A percentile compares a stretch with the other conserved stretches of the same genome.
These are phyloP conservation scores for Grammomys surdaster DNA, from an alignment of 2,113 vertebrate genomes.

Conservation along the genomic window DNA sequence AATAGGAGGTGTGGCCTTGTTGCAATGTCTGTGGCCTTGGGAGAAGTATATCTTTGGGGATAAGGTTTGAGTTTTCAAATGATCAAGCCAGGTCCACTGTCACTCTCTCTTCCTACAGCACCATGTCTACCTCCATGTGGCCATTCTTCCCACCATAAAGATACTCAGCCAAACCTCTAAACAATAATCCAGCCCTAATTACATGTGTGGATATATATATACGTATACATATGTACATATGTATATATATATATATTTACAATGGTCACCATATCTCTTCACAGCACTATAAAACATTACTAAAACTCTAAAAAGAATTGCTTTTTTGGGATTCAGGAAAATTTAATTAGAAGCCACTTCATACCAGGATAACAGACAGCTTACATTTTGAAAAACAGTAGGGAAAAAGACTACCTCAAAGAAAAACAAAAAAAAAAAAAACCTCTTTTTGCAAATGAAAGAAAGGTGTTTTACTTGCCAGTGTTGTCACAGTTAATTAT, in stretches of 20 bases:
- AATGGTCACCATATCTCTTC: neutral
- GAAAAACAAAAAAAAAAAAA: neutral
- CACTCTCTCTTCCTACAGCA: neutral
- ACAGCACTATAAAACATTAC: neutral
- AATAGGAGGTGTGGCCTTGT: neutral
- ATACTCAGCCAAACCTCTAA: neutral
- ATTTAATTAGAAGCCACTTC: slow-evolving; percentile 42
- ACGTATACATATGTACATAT: too few species aligned
- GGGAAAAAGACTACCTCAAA: neutral
- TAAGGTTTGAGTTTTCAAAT: neutral
- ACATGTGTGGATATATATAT: neutral
- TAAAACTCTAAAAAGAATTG: neutral
- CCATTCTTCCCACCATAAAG: neutral
- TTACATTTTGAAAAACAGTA: neutral
- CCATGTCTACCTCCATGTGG: neutral
- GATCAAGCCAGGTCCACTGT: neutral
- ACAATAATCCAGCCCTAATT: neutral
- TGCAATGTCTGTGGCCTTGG: neutral
- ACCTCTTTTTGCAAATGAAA: neutral
- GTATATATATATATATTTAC: neutral
- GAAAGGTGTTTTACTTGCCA: neutral
- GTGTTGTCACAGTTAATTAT: slow-evolving; percentile 1
- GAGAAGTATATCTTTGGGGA: neutral
- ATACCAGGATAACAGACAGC: neutral
- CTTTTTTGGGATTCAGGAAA: slow-evolving; percentile 32